A percentile compares a stretch with the other conserved stretches of the same genome.
Evolutionary conservation across 2,888 invertebrate genomes (phyloP).

Genomic region (Drosophila affinis): DNA sequence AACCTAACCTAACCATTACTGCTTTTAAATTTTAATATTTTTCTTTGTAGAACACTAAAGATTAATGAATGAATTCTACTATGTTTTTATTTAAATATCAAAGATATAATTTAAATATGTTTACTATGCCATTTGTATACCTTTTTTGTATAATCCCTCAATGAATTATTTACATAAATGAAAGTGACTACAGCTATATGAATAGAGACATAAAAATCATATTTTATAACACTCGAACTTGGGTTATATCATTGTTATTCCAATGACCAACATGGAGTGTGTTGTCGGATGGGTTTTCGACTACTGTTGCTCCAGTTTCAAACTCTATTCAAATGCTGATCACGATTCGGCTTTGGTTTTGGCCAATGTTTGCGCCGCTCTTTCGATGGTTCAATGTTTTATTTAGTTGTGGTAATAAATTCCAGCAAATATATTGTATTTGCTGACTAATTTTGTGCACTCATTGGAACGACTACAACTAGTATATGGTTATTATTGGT

Average conservation of each 20-base stretch:
- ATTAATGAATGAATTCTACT: too few species aligned
- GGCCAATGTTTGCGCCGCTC: not conserved
- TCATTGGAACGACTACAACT: slow-evolving; percentile 16
- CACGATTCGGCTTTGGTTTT: not conserved
- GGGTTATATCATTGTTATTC: slow-evolving; percentile 30
- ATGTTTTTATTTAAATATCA: not conserved
- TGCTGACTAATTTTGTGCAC: slow-evolving; percentile 32
- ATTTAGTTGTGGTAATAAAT: slow-evolving; percentile 26
- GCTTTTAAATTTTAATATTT: too few species aligned
- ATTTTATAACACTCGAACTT: slow-evolving; percentile 1
- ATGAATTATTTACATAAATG: slow-evolving; percentile 3
- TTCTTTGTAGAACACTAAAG: too few species aligned
- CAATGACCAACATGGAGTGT: slow-evolving; percentile 1
- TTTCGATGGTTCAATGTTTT: slow-evolving; percentile 13
- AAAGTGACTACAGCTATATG: slow-evolving; percentile 23
- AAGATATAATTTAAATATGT: slow-evolving; percentile 4
- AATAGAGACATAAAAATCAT: not conserved
- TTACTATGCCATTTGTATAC: not conserved
- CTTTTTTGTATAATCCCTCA: not conserved
- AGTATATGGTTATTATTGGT: not conserved
- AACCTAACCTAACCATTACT: too few species aligned
- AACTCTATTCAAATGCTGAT: slow-evolving; percentile 31
- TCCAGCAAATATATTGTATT: slow-evolving; percentile 9
- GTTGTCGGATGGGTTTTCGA: slow-evolving; percentile 27
- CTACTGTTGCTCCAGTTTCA: slow-evolving; percentile 25